Evolutionary conservation across 2,113 vertebrate genomes (phyloP).

Genomic region (Lepidiolamprologus cunningtoni): DNA sequence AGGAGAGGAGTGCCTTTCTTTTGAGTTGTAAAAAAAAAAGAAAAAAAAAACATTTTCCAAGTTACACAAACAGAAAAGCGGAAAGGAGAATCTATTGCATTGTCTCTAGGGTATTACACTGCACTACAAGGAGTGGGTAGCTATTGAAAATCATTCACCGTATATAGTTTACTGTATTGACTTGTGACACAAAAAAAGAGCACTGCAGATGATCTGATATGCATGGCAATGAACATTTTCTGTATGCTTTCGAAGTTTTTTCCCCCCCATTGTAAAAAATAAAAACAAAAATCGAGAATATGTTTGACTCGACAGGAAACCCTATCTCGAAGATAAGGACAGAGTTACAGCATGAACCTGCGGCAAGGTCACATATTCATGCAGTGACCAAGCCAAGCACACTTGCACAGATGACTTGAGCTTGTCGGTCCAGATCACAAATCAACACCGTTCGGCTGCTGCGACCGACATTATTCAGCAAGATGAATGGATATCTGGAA

Average conservation of each 20-base stretch:
- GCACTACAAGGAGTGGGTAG: constrained; percentile 56
- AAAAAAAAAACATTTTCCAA: constrained; percentile 41
- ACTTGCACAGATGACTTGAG: constrained; percentile 51
- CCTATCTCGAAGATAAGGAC: constrained; percentile 25
- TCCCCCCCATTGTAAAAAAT: background rate
- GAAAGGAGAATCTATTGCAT: constrained; percentile 55
- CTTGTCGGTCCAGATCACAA: constrained; percentile 55
- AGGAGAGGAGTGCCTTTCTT: constrained; percentile 55
- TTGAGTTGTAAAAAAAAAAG: constrained; percentile 37
- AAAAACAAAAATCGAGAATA: background rate
- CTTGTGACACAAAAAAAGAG: constrained; percentile 53
- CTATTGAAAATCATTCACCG: constrained; percentile 59
- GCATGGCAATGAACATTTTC: constrained; percentile 17
- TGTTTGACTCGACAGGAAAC: constrained; percentile 17
- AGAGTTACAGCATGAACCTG: constrained; percentile 37
- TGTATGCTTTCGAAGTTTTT: background rate
- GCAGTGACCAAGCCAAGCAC: constrained; percentile 57
- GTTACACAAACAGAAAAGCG: constrained; percentile 54
- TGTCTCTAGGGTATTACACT: constrained; percentile 60
- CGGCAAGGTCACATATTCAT: constrained; percentile 57
- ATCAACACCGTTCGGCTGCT: constrained; percentile 36
- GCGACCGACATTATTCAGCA: constrained; percentile 1
- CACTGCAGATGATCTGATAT: constrained; percentile 64
- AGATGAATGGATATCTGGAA: constrained; percentile 1
- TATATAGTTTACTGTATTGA: constrained; percentile 58